Evolutionary conservation across 2,888 invertebrate genomes (phyloP), one percentile per base, ranked within the genome.

Genomic region (Eristalis arbustorum): DNA sequence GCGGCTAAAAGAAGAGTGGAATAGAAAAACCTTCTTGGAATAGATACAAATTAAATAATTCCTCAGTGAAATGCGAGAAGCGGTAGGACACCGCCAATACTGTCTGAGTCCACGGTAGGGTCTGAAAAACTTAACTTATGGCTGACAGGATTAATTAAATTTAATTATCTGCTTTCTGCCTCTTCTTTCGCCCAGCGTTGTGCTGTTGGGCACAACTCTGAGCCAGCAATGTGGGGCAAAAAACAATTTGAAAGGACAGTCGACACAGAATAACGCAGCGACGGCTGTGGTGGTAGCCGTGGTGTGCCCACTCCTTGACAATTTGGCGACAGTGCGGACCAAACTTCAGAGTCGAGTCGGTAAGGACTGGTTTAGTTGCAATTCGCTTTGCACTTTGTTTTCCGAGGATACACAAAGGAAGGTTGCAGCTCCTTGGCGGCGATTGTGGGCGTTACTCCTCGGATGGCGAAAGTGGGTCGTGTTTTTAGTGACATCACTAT

Each of bases 121-220:
- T 61, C 69, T 64, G 77, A 81, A 77, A 77, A 82, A 81, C 77
- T 67, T 75, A 87, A 83, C 74, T 87, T 87, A 87, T 83, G 72
- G 87, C 82, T 83, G 87, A 87, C 87, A 87, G 87, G 83, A 87
- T 87, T 87, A 87, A 87, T 87, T 87, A 87, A 87, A 87, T 87
- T 87, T 87, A 87, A 87, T 87, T 87, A 87, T 87, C 87, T 87
- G 72, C 72, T 78, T 78, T 82, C 67, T 68, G 22, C 25, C 11
- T 25, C 2, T 25, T 71, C 5, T 40, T 22, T 57, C 59, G 31
- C 62, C 14, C 69, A 23, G 61, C 61, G 57, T 40, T 49, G 18
- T 49, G 49, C 49, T 49, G 49, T 49, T 49, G 18, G n/a, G 49
- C 49, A 18, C 8, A 18, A 18, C 49, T 18, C 49, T 49, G 18